Conservation (phyloP, 2,888 invertebrate genomes). For the Bedellia somnulentella region DNA sequence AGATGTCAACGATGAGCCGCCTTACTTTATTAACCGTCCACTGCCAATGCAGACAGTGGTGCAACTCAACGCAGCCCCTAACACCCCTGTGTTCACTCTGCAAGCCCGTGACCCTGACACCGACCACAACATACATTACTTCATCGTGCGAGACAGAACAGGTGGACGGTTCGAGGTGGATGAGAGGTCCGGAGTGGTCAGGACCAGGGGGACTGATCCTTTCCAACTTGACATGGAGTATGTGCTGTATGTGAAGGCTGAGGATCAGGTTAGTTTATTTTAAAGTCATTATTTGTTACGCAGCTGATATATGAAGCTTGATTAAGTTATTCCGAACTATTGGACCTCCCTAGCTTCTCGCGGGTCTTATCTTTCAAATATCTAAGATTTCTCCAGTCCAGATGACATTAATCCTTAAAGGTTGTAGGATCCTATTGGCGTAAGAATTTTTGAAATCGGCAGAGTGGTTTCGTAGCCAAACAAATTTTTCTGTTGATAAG, state of each 20-base stretch:
- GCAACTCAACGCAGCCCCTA: conserved; percentile 91
- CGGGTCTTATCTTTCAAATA: no score
- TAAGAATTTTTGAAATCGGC: no score
- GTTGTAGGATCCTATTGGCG: no score
- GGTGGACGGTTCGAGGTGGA: conserved; percentile 83
- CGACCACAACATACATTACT: conserved; percentile 94
- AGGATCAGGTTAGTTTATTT: conserved; percentile 69
- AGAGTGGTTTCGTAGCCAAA: no score
- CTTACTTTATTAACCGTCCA: conserved; percentile 96
- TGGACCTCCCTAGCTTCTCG: no score
- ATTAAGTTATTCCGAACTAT: no score
- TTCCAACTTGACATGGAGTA: conserved; percentile 96
- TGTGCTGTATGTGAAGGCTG: conserved; percentile 93
- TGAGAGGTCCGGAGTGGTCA: conserved; percentile 88
- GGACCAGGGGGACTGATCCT: conserved; percentile 87
- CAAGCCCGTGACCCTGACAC: conserved; percentile 96
- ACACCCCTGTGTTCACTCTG: conserved; percentile 95
- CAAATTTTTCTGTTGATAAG: no score
- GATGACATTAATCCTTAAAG: no score
- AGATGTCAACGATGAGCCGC: conserved; percentile 96
- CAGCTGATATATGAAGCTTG: neutral
- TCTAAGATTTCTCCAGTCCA: no score
- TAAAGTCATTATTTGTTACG: neutral
- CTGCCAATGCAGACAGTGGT: conserved; percentile 97
- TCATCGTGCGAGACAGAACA: conserved; percentile 89